Conservation (phyloP, 2,113 vertebrate genomes). For the Marmota flaviventris region DNA sequence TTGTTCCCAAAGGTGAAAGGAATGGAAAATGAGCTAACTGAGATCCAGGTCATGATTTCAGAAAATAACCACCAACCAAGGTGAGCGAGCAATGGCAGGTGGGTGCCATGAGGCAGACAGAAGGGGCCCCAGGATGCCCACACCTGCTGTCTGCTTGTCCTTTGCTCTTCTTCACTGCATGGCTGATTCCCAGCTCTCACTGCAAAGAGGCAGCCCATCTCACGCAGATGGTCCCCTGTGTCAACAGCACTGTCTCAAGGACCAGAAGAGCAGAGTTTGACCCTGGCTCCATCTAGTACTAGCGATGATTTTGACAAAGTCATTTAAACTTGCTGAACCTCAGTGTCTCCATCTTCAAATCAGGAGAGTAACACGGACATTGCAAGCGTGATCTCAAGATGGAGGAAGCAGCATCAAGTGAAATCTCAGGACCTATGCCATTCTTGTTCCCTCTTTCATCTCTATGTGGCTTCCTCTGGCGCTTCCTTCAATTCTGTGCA, state of each 20-base stretch:
- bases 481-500: slow-evolving; percentile 15
- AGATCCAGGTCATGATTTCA: not conserved
- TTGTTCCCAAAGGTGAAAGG: not conserved
- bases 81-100: not conserved
- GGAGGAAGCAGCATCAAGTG: not conserved
- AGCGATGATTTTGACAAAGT: not conserved
- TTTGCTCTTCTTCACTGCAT: fast-evolving
- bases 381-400: not conserved
- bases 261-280: not conserved
- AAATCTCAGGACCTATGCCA: not conserved
- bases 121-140: fast-evolving
- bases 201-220: not conserved
- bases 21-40: not conserved
- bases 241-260: not conserved
- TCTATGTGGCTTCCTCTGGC: not conserved
- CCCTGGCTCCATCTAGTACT: not conserved
- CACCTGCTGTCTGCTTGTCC: not conserved
- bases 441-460: not conserved
- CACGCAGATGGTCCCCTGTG: too few species aligned
- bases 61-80: not conserved
- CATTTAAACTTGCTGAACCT: not conserved
- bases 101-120: not conserved
- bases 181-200: not conserved
- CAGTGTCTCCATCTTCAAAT: not conserved
- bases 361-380: fast-evolving